Base-by-base conservation (phyloP, 2,113 vertebrate species). In the Chaetops frenatus region DNA sequence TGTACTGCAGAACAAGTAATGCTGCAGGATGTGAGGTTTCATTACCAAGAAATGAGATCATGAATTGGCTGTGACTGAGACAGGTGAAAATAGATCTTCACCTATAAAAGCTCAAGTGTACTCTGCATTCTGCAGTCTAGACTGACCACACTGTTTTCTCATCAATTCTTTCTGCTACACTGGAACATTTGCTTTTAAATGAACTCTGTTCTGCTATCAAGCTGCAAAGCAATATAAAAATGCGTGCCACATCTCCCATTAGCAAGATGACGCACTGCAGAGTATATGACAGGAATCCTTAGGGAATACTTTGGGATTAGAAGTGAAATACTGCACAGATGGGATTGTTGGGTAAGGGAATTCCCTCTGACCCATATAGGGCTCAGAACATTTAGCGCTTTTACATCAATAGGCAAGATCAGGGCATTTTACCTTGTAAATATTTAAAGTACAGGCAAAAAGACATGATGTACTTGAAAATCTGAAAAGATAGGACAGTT, bases 281-380 rank as follows among this genome's bases (percentile, higher is more conserved):
- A 94, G 84, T 65, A 71, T 27, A 95, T 2, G 33, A 84, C 70
- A 97, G 93, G 95, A 97, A 97, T 96, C 96, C 95, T 94, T 72
- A 51, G 91, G 79, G 94, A 95, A 31, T 72, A 62, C 93, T 96
- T 96, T 36, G 56, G 97, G 97, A 98, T 98, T 97, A 98, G 97
- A 98, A 97, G 92, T 71, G 97, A 97, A 98, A 98, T 70, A 94
- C 95, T 97, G 97, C 96, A 97, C 98, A 98, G 97, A 97, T 96
- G 97, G 96, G 93, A 83, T 28, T 86, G 92, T 69, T 86, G 90
- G 79, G 84, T 86, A 86, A 95, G 95, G 97, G 97, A 98, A 98
- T 98, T 96, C 97, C 97, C 97, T 97, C 94, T 97, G 97, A 90
- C 88, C 96, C 90, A 69, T 33, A 92, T 21, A 95, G 91, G 92